These are phyloP conservation scores for Lapara coniferarum DNA, from an alignment of 2,888 invertebrate species.

Conservation along the genomic window DNA sequence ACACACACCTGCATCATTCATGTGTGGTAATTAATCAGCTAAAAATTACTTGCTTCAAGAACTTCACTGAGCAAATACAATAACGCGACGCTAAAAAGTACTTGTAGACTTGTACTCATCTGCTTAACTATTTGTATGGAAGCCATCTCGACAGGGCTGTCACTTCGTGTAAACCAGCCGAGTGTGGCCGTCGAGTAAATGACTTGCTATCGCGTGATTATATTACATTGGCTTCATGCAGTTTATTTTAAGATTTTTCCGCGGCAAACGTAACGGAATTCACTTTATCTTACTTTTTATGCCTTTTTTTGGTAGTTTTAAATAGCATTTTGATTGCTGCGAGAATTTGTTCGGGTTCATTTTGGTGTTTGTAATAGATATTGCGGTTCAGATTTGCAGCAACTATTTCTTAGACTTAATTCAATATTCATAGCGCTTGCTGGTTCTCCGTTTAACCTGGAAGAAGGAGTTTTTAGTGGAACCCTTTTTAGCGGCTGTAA, in stretches of 20 bases:
- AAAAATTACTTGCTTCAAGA: not conserved
- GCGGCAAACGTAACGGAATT: conserved; percentile 3
- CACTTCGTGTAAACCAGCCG: not conserved
- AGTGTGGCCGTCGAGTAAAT: not conserved
- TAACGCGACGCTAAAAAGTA: not conserved
- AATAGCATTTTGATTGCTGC: not conserved
- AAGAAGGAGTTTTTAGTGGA: no score
- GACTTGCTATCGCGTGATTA: conserved; percentile 19
- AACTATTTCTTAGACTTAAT: no score
- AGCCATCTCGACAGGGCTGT: conserved; percentile 1
- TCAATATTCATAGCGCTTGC: no score
- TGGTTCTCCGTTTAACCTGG: no score
- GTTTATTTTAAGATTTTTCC: conserved; percentile 18
- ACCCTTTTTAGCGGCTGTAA: no score
- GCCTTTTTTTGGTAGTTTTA: not conserved
- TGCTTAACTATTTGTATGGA: conserved; percentile 16
- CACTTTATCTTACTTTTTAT: not conserved
- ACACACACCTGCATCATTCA: no score
- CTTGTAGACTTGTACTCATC: no score
- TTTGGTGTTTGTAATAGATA: not conserved
- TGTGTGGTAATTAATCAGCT: no score
- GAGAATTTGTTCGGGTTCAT: no score
- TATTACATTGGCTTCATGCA: conserved; percentile 19
- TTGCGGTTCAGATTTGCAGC: no score
- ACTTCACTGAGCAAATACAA: no score